Base-by-base conservation (phyloP, 2,113 vertebrate species). In the Calidris pygmaea region DNA sequence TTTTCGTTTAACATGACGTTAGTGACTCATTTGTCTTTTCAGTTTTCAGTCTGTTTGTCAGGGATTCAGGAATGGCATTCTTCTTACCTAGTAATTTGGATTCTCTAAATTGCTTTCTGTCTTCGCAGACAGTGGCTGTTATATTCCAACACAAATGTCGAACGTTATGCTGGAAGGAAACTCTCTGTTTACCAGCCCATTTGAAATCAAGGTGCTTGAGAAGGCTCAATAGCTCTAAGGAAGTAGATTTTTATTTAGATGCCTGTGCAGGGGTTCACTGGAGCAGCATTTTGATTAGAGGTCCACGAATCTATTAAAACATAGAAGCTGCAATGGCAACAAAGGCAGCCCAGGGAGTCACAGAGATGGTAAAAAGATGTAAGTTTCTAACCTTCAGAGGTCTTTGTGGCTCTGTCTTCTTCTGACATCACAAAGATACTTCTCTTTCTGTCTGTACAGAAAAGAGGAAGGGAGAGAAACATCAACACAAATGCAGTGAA, bases 11-110 rank as follows among this genome's bases (percentile, higher is more conserved):
- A 82, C 45, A 16, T 89, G 92, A 79, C 22, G 65, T 74, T 84
- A 85, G 35, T 93, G 87, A 96, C 23, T 96, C 79, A 95, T 68
- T 88, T 77, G 62, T 50, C 56, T 90, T 96, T 93, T 89, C 85
- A 78, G 27, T 81, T 89, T 94, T 53, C 74, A 79, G 63, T 60
- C 62, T 60, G 26, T 85, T 85, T 77, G 32, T 90, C 39, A 79
- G 43, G 48, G 30, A 85, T 74, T 87, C 0, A 0, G 79, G 58
- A 87, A 87, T 70, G 29, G 14, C 65, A 13, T 79, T 82, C 27
- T 43, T 55, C n/a, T 65, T 81, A 56, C 39, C 43, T 89, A 62
- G 56, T 56, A 77, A 93, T 76, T 73, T 21, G 0, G 3, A 60
- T 45, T 87, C 39, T 85, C 47, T 92, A 77, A 92, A 50, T 50